phyloP scores from a whole-genome alignment of 2,888 invertebrate species.

The Loripinus fragilis region DNA sequence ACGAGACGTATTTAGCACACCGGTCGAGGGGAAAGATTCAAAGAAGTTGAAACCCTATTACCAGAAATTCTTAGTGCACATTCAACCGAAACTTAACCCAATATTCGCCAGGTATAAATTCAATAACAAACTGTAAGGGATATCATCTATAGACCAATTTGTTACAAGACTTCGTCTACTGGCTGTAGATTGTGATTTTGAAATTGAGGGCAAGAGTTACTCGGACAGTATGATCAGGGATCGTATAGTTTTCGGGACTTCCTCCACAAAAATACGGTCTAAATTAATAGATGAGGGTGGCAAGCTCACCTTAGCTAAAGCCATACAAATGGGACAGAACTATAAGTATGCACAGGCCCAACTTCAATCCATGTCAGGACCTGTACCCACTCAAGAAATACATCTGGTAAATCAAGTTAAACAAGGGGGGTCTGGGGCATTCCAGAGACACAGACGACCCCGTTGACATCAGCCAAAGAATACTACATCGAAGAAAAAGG shows the following conservation, averaged over 20 bases:
- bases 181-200: slow-evolving; percentile 15
- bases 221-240: slow-evolving; percentile 24
- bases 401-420: too few relatives aligned
- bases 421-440: too few relatives aligned
- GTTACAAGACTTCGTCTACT: background rate
- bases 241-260: slow-evolving; percentile 14
- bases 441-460: too few relatives aligned
- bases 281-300: slow-evolving; percentile 21
- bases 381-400: too few relatives aligned
- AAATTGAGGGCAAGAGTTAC: too few relatives aligned
- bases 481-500: too few relatives aligned
- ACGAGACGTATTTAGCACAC: too few relatives aligned
- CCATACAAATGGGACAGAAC: slow-evolving; percentile 16
- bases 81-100: background rate
- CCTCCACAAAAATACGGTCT: slow-evolving; percentile 10
- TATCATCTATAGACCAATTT: slow-evolving; percentile 1
- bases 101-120: slow-evolving; percentile 30
- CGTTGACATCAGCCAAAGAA: too few relatives aligned
- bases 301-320: slow-evolving; percentile 15
- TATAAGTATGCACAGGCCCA: slow-evolving; percentile 15
- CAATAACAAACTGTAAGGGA: slow-evolving; percentile 17
- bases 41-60: too few relatives aligned
- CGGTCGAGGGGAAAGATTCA: too few relatives aligned
- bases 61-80: too few relatives aligned
- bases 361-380: background rate